phyloP scores from a whole-genome alignment of 2,113 vertebrate species.

The Phyllostomus hastatus region DNA sequence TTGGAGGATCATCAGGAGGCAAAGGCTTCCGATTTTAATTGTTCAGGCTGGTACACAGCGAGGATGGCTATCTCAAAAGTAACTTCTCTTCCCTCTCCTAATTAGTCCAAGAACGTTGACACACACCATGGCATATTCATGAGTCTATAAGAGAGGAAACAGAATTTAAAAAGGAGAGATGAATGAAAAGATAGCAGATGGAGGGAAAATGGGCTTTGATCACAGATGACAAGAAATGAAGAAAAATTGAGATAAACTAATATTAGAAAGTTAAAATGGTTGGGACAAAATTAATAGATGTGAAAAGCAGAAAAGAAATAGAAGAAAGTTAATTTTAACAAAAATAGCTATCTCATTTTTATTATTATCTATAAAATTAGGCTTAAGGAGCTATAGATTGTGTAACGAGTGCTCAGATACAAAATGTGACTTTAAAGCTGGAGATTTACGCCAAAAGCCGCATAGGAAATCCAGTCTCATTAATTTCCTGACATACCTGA shows the following conservation, averaged over 20 bases:
- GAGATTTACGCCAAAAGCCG: background rate
- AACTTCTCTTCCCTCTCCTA: slow-evolving; percentile 29
- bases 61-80: slow-evolving; percentile 58
- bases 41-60: slow-evolving; percentile 33
- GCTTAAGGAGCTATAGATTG: background rate
- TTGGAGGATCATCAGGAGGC: slow-evolving; percentile 20
- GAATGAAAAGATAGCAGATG: slow-evolving; percentile 59
- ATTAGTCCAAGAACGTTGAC: slow-evolving; percentile 66
- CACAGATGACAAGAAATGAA: slow-evolving; percentile 50
- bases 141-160: slow-evolving; percentile 45
- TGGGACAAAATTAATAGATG: slow-evolving; percentile 37
- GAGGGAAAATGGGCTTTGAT: slow-evolving; percentile 63
- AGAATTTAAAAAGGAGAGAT: slow-evolving; percentile 60
- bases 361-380: slow-evolving; percentile 26
- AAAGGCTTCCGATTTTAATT: slow-evolving; percentile 59
- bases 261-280: slow-evolving; percentile 40
- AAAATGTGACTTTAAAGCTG: background rate
- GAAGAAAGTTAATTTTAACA: slow-evolving; percentile 19
- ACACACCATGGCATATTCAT: slow-evolving; percentile 65
- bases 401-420: background rate
- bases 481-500: slow-evolving; percentile 18
- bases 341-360: slow-evolving; percentile 24
- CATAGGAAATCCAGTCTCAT: background rate
- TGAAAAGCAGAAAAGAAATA: background rate
- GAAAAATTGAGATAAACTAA: slow-evolving; percentile 29